A percentile compares a stretch with the other conserved stretches of the same genome.
Conservation (phyloP, 2,797 vertebrate genomes). For the Malurus leucopterus region DNA sequence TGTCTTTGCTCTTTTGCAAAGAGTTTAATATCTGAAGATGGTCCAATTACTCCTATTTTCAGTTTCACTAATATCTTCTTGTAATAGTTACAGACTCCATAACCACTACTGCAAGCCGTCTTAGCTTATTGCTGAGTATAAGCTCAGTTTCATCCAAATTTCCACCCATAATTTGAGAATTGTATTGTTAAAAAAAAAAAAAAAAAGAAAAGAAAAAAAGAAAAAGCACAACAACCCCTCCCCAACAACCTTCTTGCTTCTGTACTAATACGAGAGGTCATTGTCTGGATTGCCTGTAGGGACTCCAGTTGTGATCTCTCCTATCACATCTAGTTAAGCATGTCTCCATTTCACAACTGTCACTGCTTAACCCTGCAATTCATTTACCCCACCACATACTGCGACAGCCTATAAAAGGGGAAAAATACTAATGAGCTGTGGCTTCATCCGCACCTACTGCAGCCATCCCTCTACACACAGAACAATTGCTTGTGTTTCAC, state of each 20-base stretch:
- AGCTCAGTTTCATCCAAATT: conserved; percentile 6
- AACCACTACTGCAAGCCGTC: not conserved
- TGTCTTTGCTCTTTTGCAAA: conserved; percentile 15
- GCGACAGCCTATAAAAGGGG: not conserved
- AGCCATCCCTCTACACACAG: not conserved
- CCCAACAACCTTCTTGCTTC: not conserved
- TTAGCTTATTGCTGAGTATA: conserved; percentile 33
- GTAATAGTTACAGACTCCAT: not conserved
- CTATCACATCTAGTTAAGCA: conserved; percentile 19
- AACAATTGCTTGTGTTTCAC: not conserved
- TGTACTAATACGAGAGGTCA: not conserved
- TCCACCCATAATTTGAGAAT: conserved; percentile 1
- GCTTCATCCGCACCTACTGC: not conserved
- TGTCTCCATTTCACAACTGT: conserved; percentile 13
- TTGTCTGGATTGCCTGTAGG: not conserved
- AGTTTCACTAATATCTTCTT: not conserved
- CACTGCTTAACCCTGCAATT: not conserved
- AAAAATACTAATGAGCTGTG: not conserved
- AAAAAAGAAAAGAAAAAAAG: not conserved
- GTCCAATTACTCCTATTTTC: conserved; percentile 9
- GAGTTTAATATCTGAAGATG: not conserved
- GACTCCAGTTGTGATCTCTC: not conserved
- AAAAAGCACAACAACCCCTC: rapidly evolving
- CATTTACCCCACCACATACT: not conserved
- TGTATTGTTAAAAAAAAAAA: not conserved